Evolutionary conservation across 2,888 invertebrate genomes (phyloP).

Genomic region (Eupithecia subumbrata): DNA sequence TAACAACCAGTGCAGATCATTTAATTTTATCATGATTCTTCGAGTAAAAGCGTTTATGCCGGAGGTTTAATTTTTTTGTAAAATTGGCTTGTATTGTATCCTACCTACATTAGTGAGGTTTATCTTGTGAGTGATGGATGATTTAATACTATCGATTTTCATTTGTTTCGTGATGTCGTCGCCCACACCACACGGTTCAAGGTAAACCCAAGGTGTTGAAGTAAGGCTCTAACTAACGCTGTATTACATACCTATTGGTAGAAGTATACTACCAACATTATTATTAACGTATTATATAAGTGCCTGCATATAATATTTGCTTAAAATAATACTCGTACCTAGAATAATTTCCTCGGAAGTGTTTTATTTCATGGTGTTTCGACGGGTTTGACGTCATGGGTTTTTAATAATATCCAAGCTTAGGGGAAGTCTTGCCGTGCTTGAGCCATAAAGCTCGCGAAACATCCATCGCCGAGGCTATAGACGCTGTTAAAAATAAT

Average conservation of each 20-base stretch:
- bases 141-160: neutral
- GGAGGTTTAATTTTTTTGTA: neutral
- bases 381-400: conserved; percentile 22
- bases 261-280: neutral
- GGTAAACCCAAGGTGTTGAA: neutral
- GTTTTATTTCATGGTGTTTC: neutral
- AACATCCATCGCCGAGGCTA: conserved; percentile 21
- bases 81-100: neutral
- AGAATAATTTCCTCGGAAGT: neutral
- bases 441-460: conserved; percentile 19
- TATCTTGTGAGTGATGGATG: neutral
- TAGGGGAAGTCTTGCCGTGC: conserved; percentile 3
- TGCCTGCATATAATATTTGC: neutral
- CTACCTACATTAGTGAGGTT: neutral
- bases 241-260: neutral
- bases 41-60: no score
- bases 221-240: neutral
- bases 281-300: no score
- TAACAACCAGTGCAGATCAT: neutral
- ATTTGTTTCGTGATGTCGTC: neutral
- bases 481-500: conserved; percentile 24
- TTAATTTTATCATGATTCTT: no score
- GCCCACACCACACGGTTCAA: neutral
- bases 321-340: neutral
- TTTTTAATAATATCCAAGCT: conserved; percentile 8